A percentile compares a stretch with the other conserved stretches of the same genome.
Conservation (phyloP, 1,140 invertebrate genomes). For the Drosophila suzukii region DNA sequence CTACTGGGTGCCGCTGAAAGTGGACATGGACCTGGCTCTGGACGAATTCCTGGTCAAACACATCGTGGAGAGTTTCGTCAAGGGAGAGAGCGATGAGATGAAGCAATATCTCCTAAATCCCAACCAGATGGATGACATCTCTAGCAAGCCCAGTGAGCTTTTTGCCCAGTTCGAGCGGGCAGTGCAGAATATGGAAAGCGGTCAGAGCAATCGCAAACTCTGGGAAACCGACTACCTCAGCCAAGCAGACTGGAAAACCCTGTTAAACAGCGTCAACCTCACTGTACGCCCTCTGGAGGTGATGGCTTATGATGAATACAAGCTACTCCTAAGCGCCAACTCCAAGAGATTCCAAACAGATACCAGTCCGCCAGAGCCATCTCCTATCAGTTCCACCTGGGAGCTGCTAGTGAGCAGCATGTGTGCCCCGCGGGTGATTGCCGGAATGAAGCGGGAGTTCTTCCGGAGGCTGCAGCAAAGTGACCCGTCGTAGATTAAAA, state of each 20-base stretch:
- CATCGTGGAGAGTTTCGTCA: constrained; percentile 69
- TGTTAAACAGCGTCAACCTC: constrained; percentile 4
- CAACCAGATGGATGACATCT: constrained; percentile 67
- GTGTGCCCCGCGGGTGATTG: constrained; percentile 60
- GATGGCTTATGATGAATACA: constrained; percentile 52
- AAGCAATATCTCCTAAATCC: constrained; percentile 74
- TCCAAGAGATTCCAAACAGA: constrained; percentile 10
- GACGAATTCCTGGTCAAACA: constrained; percentile 80
- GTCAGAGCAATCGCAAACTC: constrained; percentile 17
- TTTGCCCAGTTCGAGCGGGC: constrained; percentile 56
- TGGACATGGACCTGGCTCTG: constrained; percentile 68
- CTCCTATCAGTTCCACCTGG: constrained; percentile 50
- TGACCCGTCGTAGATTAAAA: constrained; percentile 3
- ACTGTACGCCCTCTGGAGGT: constrained; percentile 25
- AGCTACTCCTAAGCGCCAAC: constrained; percentile 31
- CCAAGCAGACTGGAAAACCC: constrained; percentile 3
- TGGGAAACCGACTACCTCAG: constrained; percentile 53
- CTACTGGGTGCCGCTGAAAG: constrained; percentile 92
- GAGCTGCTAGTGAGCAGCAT: constrained; percentile 65
- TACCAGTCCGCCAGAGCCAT: background rate
- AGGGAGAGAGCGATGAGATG: constrained; percentile 38
- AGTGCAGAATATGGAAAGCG: constrained; percentile 29
- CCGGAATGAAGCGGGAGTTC: constrained; percentile 58
- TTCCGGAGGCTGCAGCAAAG: constrained; percentile 41
- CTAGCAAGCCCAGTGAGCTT: constrained; percentile 38